Evolutionary conservation across 2,113 vertebrate species (phyloP), one percentile per base, ranked within the genome.

Genomic region (Cynoglossus semilaevis): DNA sequence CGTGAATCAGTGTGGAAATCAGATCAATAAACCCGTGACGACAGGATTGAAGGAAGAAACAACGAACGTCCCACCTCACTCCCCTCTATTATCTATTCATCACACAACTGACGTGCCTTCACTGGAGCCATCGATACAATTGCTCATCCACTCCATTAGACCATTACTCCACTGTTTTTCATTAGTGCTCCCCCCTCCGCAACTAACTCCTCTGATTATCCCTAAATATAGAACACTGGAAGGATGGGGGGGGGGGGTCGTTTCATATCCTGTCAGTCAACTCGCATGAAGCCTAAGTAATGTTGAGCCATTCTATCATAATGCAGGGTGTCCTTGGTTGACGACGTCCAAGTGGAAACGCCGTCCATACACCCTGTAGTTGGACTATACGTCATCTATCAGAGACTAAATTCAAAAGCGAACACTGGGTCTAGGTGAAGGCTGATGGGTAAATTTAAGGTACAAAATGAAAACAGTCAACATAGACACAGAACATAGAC

Each of bases 131-230:
- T 59, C n/a, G 40, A 62, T 3, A 17, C 54, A 57, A 72, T 78
- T 69, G 65, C 77, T 86, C 85, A 86, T 85, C 76, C 71, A 67
- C 72, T 82, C 68, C 80, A 87, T 83, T 79, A 78, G 74, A 55
- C 67, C 67, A 66, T 70, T 80, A 61, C 47, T 54, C 43, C 42
- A 15, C 7, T 35, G 59, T 49, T 38, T 8, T 67, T 70, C 49
- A 42, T 62, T 35, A 50, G 9, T 1, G 11, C 41, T 15, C 36
- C 7, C 38, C 48, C 36, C 49, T 14, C 18, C 7, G 40, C n/a
- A 36, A 47, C 67, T 54, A 36, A 46, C 36, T 58, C 50, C 37
- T 45, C 42, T 55, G 58, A 64, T 69, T 38, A 54, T 61, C 58
- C 51, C 46, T 42, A 66, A 46, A 52, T 74, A 34, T 65, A 41